A percentile compares a stretch with the other conserved stretches of the same genome.
These are phyloP conservation scores for Anastatus disparis DNA, from an alignment of 1,140 invertebrate genomes.

Conservation along the genomic window DNA sequence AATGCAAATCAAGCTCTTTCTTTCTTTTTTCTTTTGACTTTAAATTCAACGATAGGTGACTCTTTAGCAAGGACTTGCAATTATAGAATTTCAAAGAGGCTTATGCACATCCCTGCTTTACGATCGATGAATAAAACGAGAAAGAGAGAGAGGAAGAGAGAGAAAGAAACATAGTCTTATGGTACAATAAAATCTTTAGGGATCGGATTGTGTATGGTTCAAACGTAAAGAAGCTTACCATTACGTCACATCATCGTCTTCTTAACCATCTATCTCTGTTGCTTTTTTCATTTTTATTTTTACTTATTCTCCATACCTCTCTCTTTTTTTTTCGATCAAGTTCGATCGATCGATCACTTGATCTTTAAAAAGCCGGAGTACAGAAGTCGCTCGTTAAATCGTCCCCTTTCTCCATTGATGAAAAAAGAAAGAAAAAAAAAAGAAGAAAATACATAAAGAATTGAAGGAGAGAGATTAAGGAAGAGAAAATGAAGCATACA, in stretches of 20 bases:
- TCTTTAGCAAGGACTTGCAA: too few species aligned
- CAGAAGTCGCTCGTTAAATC: conserved; percentile 15
- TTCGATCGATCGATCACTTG: conserved; percentile 33
- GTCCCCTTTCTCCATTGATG: background rate
- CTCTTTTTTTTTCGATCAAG: conserved; percentile 1
- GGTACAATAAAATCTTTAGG: conserved; percentile 19
- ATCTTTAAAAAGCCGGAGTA: background rate
- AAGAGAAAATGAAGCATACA: background rate
- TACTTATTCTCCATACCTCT: background rate
- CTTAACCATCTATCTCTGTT: conserved; percentile 11
- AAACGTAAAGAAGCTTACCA: conserved; percentile 22
- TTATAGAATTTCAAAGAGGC: conserved; percentile 13
- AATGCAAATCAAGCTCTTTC: too few species aligned
- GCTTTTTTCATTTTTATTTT: background rate
- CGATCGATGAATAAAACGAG: too few species aligned
- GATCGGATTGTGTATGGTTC: conserved; percentile 1
- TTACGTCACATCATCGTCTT: conserved; percentile 27
- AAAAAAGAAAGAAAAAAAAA: background rate
- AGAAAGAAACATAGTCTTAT: background rate
- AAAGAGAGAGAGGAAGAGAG: too few species aligned
- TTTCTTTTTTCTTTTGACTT: too few species aligned
- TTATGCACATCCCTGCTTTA: too few species aligned
- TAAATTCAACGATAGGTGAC: too few species aligned
- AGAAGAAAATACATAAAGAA: too few species aligned
- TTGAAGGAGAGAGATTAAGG: background rate